These are phyloP conservation scores for Cabera pusaria DNA, from an alignment of 2,888 invertebrate genomes.

Conservation along the genomic window DNA sequence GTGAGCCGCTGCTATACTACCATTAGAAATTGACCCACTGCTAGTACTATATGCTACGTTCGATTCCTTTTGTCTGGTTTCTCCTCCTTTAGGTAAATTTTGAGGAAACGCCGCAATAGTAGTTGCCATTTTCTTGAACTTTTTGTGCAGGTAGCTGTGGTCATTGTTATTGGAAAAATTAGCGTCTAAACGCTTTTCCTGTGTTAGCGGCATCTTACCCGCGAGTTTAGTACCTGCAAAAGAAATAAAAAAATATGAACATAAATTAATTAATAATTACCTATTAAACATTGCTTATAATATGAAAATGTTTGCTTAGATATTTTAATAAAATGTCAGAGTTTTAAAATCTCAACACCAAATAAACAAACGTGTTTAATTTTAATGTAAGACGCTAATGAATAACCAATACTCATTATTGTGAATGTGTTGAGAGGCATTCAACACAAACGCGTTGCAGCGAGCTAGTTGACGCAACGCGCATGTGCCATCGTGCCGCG, in stretches of 20 bases:
- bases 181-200: conserved; percentile 77
- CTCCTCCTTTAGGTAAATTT: conserved; percentile 57
- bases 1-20: conserved; percentile 74
- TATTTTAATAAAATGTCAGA: too few species aligned
- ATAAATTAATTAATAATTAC: too few species aligned
- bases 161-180: conserved; percentile 83
- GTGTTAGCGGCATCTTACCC: conserved; percentile 76
- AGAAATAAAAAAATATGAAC: too few species aligned
- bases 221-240: conserved; percentile 74
- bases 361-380: too few species aligned
- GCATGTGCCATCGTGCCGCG: conserved; percentile 65
- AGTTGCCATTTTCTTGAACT: conserved; percentile 94
- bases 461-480: conserved; percentile 71
- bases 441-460: conserved; percentile 46
- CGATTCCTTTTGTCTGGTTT: conserved; percentile 59
- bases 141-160: conserved; percentile 94
- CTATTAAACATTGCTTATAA: too few species aligned
- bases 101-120: conserved; percentile 68
- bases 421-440: conserved; percentile 38
- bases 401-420: conserved; percentile 19
- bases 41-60: conserved; percentile 55
- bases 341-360: too few species aligned
- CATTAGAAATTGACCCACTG: conserved; percentile 65
- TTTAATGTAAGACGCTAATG: too few species aligned
- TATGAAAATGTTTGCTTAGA: too few species aligned